Conservation (phyloP, 92 coral and sea anemone genomes). For the Epizoanthus stellaris region DNA sequence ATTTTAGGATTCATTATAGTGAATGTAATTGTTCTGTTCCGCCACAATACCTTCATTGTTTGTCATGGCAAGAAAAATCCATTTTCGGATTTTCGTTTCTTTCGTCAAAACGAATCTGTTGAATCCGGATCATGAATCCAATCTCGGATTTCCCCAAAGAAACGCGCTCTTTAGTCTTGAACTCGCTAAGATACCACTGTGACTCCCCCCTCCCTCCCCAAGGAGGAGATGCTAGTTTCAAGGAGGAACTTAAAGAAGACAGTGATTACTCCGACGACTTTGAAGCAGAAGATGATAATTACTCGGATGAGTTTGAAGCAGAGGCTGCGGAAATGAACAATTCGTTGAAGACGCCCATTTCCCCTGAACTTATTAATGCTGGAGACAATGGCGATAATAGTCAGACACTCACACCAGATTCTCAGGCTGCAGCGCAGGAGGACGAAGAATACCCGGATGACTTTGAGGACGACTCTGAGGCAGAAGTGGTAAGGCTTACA, state of each 20-base stretch:
- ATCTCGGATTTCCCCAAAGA: no score
- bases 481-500: conserved; percentile 61
- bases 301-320: conserved; percentile 86
- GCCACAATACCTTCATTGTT: no score
- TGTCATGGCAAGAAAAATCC: no score
- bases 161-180: neutral
- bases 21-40: no score
- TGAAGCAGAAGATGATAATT: conserved; percentile 82
- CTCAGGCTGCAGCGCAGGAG: conserved; percentile 11
- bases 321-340: conserved; percentile 61
- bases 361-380: conserved; percentile 45
- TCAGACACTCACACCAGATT: conserved; percentile 17
- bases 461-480: conserved; percentile 89
- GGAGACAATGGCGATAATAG: conserved; percentile 36
- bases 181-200: no score
- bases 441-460: conserved; percentile 82
- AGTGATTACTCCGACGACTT: conserved; percentile 95
- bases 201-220: neutral
- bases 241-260: conserved; percentile 53
- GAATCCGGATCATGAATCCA: no score
- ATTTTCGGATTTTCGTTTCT: no score
- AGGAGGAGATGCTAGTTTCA: conserved; percentile 28
- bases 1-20: no score
- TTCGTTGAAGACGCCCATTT: conserved; percentile 63
- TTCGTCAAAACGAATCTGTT: no score